phyloP scores from a whole-genome alignment of 2,888 invertebrate species.

The Microchrysa polita region DNA sequence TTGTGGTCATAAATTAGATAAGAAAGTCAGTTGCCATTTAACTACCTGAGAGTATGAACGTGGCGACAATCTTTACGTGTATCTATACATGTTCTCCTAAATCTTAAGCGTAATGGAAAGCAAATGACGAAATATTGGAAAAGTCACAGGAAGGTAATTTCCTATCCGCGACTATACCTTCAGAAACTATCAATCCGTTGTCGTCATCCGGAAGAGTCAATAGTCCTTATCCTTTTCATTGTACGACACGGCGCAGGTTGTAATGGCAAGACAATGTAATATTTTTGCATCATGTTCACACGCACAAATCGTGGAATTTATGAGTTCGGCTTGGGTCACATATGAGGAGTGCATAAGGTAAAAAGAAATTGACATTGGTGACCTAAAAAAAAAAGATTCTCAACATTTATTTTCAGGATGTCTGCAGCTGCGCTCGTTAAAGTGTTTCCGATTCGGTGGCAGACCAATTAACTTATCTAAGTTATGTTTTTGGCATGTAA shows the following conservation, averaged over 20 bases:
- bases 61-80: too few relatives aligned
- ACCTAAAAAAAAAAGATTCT: too few relatives aligned
- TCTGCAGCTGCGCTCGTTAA: slow-evolving; percentile 5
- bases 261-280: neutral
- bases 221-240: neutral
- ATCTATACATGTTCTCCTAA: too few relatives aligned
- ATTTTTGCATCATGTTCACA: neutral
- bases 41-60: neutral
- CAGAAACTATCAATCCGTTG: neutral
- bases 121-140: neutral
- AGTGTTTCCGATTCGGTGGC: neutral
- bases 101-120: neutral
- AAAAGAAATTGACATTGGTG: too few relatives aligned
- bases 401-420: neutral
- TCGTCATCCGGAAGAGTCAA: neutral
- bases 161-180: neutral
- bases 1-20: slow-evolving; percentile 1
- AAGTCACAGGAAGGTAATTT: neutral
- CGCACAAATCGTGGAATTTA: slow-evolving; percentile 5
- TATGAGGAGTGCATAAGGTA: neutral
- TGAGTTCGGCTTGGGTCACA: neutral
- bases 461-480: slow-evolving; percentile 7
- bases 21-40: neutral
- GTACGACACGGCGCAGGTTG: neutral
- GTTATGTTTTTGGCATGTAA: neutral